phyloP scores from a whole-genome alignment of 1,140 invertebrate species.

The Cyclina sinensis region DNA sequence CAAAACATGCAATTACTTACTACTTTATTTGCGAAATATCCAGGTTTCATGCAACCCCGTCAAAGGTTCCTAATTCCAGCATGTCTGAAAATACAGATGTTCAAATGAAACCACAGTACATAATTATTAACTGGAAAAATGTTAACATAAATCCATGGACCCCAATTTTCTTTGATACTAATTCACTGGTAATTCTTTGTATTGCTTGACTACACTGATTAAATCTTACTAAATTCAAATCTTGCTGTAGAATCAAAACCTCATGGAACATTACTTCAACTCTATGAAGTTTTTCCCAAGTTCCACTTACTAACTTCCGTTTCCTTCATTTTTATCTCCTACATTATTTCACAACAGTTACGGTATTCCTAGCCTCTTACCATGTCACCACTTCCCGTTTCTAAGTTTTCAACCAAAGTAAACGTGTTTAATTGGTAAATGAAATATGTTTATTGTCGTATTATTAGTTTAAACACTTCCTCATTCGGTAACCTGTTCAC shows the following conservation, averaged over 20 bases:
- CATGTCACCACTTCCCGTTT: neutral
- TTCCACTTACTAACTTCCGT: neutral
- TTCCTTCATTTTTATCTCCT: neutral
- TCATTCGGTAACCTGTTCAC: neutral
- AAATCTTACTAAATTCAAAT: neutral
- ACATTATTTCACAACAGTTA: too few relatives aligned
- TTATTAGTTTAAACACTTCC: conserved; percentile 5
- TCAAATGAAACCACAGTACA: too few relatives aligned
- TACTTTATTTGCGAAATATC: too few relatives aligned
- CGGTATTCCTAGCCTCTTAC: too few relatives aligned
- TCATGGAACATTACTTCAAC: neutral
- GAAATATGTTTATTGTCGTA: neutral
- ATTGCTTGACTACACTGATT: neutral
- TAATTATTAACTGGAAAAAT: too few relatives aligned
- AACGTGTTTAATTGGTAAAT: neutral
- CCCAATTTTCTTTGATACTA: neutral
- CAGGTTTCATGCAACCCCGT: too few relatives aligned
- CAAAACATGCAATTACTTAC: too few relatives aligned
- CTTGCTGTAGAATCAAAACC: neutral
- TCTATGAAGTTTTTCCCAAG: neutral
- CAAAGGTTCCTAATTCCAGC: too few relatives aligned
- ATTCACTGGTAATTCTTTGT: conserved; percentile 1
- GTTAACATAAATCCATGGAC: neutral
- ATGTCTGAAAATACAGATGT: too few relatives aligned
- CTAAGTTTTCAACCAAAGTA: neutral